Evolutionary conservation across 2,113 vertebrate genomes (phyloP).

Genomic region (Mobula hypostoma): DNA sequence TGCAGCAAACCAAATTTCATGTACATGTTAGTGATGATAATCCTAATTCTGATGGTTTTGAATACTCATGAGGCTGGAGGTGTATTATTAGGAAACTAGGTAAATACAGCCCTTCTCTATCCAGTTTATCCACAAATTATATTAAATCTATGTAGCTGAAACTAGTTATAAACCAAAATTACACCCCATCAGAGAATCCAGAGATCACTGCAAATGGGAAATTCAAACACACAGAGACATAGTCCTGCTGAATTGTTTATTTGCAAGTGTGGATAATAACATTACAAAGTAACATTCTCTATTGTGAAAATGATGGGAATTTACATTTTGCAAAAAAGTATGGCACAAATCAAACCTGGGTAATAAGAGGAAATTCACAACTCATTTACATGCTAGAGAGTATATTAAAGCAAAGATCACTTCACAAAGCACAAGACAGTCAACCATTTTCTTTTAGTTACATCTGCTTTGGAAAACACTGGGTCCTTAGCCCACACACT

Average conservation of each 20-base stretch:
- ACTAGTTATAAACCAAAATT: not conserved
- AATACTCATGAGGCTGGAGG: too few species aligned
- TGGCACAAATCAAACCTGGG: conserved; percentile 9
- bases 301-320: not conserved
- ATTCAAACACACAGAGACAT: not conserved
- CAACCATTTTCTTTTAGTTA: not conserved
- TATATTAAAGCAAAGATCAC: not conserved
- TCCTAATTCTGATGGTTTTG: too few species aligned
- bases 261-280: conserved; percentile 29
- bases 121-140: not conserved
- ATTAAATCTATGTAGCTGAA: not conserved
- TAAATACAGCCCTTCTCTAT: too few species aligned
- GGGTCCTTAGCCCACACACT: not conserved
- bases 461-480: not conserved
- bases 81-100: too few species aligned
- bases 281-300: not conserved
- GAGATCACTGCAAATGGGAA: not conserved
- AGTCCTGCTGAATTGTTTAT: not conserved
- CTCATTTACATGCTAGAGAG: not conserved
- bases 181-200: not conserved
- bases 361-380: conserved; percentile 6
- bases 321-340: not conserved
- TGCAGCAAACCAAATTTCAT: too few species aligned
- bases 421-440: not conserved
- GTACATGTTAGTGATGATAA: too few species aligned